Evolutionary conservation across 1,140 invertebrate species (phyloP), one percentile per base, ranked within the genome.

Genomic region (Globodera rostochiensis): DNA sequence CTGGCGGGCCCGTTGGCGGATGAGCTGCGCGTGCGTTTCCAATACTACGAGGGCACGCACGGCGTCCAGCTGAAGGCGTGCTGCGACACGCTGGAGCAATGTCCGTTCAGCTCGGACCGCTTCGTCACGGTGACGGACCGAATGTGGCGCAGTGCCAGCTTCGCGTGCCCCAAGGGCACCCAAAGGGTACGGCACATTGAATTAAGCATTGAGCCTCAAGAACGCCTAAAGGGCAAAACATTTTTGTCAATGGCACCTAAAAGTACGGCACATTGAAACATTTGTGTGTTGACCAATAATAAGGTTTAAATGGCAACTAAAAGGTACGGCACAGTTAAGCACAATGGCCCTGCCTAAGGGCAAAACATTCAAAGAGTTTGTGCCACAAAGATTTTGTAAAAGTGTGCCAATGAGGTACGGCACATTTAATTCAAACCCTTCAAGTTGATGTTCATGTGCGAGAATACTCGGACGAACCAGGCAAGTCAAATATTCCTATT

Each of bases 31-130:
- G 80, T 89, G 21, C 69, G 86, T 64, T 89, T 89, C 82, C 87
- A 90, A 78, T 89, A 84, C 76, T 89, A 89, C 64, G 88, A 89
- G 74, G 87, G 88, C 74, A 89, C 88, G 9, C 88, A 89, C 64
- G 88, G 88, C 66, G 88, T 89, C 71, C 88, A 89, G 73, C 84
- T 89, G 21, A 89, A 89, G 77, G 88, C 82, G 13, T 84, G 82
- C 71, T 84, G 82, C 25, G 79, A 82, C n/a, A 81, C 80, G n/a
- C 76, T 78, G 13, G 88, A 89, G 13, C 78, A 77, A n/a, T 89
- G 88, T 79, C 86, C 88, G 25, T 89, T 89, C 82, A 79, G 82
- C 66, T 86, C 88, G 6, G 88, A 89, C 77, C 90, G 88, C 77
- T 90, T 90, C 78, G 88, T 89, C 47, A 84, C 84, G 9, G 88